These are phyloP conservation scores for Psammodynastes pulverulentus DNA, from an alignment of 2,113 vertebrate species.

Conservation along the genomic window DNA sequence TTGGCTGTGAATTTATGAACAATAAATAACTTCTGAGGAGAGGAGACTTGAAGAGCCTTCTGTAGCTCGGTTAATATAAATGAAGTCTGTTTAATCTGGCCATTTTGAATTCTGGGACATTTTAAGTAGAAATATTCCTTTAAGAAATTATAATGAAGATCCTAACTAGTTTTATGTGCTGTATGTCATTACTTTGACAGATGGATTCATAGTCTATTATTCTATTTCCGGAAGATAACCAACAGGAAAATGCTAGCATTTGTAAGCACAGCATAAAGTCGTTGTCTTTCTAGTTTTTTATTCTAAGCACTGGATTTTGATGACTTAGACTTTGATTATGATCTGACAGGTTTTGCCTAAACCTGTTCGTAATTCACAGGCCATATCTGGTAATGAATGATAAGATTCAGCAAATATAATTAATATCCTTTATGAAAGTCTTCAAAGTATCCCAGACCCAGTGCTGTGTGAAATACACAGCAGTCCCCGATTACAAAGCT, in stretches of 20 bases:
- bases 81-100: conserved; percentile 46
- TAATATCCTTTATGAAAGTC: not conserved
- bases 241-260: not conserved
- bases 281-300: not conserved
- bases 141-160: not conserved
- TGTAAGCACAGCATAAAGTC: not conserved
- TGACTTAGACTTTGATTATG: not conserved
- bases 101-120: conserved; percentile 26
- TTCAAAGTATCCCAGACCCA: not conserved
- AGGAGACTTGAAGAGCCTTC: conserved; percentile 32
- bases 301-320: not conserved
- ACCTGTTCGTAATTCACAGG: not conserved
- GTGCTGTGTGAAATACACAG: not conserved
- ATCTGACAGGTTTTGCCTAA: not conserved
- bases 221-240: not conserved
- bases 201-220: not conserved
- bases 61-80: conserved; percentile 44
- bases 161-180: not conserved
- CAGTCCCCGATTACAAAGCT: not conserved
- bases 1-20: conserved; percentile 52
- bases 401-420: too few relatives aligned
- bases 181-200: not conserved
- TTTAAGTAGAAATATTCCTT: conserved; percentile 47
- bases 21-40: conserved; percentile 49
- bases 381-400: not conserved